Conservation (phyloP, 2,113 vertebrate genomes). For the Cacatua alba region DNA sequence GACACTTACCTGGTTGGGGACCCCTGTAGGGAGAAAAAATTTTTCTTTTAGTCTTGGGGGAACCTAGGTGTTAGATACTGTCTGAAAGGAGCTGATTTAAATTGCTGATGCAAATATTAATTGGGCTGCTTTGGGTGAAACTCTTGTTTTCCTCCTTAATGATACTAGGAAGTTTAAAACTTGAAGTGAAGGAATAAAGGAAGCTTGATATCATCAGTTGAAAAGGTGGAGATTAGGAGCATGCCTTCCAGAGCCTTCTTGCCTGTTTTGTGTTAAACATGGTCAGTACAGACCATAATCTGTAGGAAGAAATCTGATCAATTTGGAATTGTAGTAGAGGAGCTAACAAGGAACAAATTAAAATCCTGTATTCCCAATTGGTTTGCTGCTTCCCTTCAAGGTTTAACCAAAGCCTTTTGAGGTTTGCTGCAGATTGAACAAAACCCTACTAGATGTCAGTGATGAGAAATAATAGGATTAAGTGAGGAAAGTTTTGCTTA, state of each 20-base stretch:
- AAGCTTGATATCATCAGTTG: not conserved
- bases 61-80: not conserved
- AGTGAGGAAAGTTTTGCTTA: slow-evolving; percentile 21
- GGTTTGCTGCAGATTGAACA: slow-evolving; percentile 8
- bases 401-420: slow-evolving; percentile 36
- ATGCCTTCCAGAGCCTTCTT: not conserved
- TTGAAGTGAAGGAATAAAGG: not conserved
- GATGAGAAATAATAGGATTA: slow-evolving; percentile 52
- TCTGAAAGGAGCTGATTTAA: not conserved
- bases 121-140: not conserved
- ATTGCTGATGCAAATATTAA: not conserved
- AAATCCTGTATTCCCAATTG: not conserved
- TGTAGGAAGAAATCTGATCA: not conserved
- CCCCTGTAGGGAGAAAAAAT: not conserved
- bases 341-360: slow-evolving; percentile 17
- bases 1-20: not conserved
- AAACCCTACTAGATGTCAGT: slow-evolving; percentile 29
- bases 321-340: not conserved
- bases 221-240: not conserved
- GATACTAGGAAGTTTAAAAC: not conserved
- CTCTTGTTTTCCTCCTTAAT: not conserved
- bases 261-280: not conserved
- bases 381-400: not conserved
- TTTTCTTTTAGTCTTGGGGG: not conserved
- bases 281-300: not conserved